phyloP scores from a whole-genome alignment of 2,888 invertebrate species.

The Cabera pusaria region DNA sequence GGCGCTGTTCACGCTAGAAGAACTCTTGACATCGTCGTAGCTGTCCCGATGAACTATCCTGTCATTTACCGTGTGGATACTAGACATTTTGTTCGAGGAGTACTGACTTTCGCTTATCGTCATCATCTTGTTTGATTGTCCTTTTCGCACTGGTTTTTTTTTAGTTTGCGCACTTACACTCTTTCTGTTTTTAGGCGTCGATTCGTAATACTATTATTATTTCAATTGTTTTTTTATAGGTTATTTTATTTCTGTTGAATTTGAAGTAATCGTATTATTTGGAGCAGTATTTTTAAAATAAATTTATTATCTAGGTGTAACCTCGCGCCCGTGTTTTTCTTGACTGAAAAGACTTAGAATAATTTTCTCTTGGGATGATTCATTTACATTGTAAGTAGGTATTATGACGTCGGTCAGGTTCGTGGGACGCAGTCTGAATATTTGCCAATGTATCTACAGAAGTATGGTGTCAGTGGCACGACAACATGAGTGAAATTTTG shows the following conservation, averaged over 20 bases:
- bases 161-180: conserved; percentile 24
- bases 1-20: conserved; percentile 80
- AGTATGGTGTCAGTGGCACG: conserved; percentile 20
- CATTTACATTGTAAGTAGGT: conserved; percentile 22
- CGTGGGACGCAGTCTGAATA: conserved; percentile 29
- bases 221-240: neutral
- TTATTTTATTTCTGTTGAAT: neutral
- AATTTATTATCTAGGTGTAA: conserved; percentile 16
- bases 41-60: conserved; percentile 72
- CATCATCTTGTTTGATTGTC: conserved; percentile 62
- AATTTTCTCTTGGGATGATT: conserved; percentile 31
- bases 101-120: conserved; percentile 80
- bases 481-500: neutral
- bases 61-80: conserved; percentile 77
- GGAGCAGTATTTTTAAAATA: too few species aligned
- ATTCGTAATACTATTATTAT: conserved; percentile 11
- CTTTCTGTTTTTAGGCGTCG: conserved; percentile 18
- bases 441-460: conserved; percentile 23
- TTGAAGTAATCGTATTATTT: too few species aligned
- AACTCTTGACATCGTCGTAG: conserved; percentile 75
- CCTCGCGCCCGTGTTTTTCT: conserved; percentile 20
- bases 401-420: conserved; percentile 28
- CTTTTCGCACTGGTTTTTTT: conserved; percentile 23
- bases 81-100: conserved; percentile 78
- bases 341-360: conserved; percentile 28